A percentile compares a stretch with the other conserved stretches of the same genome.
Evolutionary conservation across 2,888 invertebrate species (phyloP).

Genomic region (Athrips mouffetella): DNA sequence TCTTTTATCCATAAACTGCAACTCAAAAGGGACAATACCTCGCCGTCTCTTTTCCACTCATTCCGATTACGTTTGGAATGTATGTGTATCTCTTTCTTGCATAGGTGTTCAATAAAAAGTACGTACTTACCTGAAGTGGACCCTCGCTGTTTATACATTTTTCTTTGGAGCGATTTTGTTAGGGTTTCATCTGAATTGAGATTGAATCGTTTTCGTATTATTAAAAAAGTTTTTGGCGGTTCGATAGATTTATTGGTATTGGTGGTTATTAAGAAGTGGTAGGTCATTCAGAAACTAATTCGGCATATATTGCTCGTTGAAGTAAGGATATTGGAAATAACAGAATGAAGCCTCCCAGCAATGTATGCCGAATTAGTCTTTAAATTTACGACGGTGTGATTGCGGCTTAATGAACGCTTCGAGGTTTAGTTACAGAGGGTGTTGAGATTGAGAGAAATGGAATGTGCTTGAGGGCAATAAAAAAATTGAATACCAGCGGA

Average conservation of each 20-base stretch:
- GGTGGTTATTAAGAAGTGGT: constrained; percentile 44
- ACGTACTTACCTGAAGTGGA: constrained; percentile 75
- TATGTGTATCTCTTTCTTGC: constrained; percentile 57
- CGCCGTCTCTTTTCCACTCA: not conserved
- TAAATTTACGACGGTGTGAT: too few species aligned
- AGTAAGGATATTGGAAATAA: too few species aligned
- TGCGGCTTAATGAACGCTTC: too few species aligned
- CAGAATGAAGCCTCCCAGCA: too few species aligned
- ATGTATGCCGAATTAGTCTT: too few species aligned
- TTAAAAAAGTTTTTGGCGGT: constrained; percentile 65
- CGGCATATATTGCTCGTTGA: too few species aligned
- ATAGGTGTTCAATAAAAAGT: constrained; percentile 75
- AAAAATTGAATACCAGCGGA: too few species aligned
- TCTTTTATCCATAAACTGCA: constrained; percentile 1
- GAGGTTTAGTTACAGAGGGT: too few species aligned
- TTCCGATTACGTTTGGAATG: constrained; percentile 28
- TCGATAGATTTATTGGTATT: constrained; percentile 37
- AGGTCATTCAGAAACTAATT: too few species aligned
- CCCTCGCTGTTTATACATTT: constrained; percentile 75
- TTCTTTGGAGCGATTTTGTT: constrained; percentile 67
- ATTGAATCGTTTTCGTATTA: constrained; percentile 68
- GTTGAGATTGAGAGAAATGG: too few species aligned
- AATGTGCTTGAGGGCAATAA: too few species aligned
- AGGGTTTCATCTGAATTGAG: constrained; percentile 64
- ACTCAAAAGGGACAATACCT: constrained; percentile 2